Evolutionary conservation across 2,113 vertebrate species (phyloP).

Genomic region (Protobothrops mucrosquamatus): DNA sequence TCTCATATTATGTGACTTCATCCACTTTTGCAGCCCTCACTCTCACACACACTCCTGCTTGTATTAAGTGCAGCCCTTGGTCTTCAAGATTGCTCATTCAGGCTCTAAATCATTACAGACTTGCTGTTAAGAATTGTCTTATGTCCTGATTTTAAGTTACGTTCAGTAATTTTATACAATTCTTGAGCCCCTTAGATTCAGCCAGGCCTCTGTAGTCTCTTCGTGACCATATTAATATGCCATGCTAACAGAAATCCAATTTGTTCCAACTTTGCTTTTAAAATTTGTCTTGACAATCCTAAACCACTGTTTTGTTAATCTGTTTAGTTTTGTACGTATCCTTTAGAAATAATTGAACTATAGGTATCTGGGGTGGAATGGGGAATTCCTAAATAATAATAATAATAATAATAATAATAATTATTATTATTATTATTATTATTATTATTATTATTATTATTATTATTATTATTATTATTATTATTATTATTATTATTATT

Average conservation of each 20-base stretch:
- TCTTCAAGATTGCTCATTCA: not conserved
- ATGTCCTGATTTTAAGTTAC: not conserved
- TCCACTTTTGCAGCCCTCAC: not conserved
- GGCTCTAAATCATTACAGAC: not conserved
- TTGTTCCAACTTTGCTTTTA: not conserved
- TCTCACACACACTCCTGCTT: not conserved
- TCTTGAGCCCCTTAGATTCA: not conserved
- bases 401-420: too few relatives aligned
- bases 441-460: not conserved
- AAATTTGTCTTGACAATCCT: not conserved
- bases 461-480: not conserved
- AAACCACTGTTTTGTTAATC: not conserved
- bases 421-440: too few relatives aligned
- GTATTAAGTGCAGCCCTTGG: not conserved
- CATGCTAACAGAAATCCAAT: not conserved
- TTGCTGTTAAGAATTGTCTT: not conserved
- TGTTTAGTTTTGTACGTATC: not conserved
- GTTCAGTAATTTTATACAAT: not conserved
- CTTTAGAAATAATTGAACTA: not conserved
- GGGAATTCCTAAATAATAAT: not conserved
- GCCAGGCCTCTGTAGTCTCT: not conserved
- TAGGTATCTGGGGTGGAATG: not conserved
- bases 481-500: not conserved
- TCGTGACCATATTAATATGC: not conserved
- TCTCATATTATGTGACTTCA: not conserved